Base-by-base conservation (phyloP, 2,113 vertebrate genomes). In the Dascyllus trimaculatus region DNA sequence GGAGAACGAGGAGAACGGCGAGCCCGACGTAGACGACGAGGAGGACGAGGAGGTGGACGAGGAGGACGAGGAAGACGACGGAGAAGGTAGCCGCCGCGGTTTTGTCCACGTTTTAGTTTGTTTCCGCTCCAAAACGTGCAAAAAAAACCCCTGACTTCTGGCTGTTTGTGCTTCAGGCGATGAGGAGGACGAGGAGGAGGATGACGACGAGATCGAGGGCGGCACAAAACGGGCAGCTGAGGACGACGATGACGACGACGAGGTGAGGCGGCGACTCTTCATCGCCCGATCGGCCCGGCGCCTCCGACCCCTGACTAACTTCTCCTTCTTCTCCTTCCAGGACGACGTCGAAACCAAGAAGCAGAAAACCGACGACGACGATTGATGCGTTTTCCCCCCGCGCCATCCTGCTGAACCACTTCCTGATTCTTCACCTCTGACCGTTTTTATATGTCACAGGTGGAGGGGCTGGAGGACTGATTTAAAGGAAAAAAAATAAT, bases 341-440 rank as follows among this genome's bases (percentile, higher is more conserved):
- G 97, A 99, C 0, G 96, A 98, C 4, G 95, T 98, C 0, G 96
- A 98, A 76, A 94, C 96, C 92, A 99, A 98, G 96, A 98, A 98
- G 97, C 96, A 96, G 96, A 99, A 98, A 96, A 97, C 95, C 0
- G 96, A 96, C 1, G 96, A 97, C 29, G 97, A 98, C 52, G 97
- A 98, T 94, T 98, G 97, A 96, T 94, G 94, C 61, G 87, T 65
- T 85, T 65, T 4, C 64, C 80, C 86, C 62, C 62, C 11, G 2
- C 69, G 53, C 72, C 85, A 73, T 76, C 94, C 92, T 88, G 88
- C 91, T 89, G 91, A 91, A 85, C 82, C 85, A 83, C 83, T 84
- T 89, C 89, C 93, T 85, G 89, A 57, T 82, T 81, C 89, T 81
- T 81, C 85, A 83, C 88, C 93, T 91, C 78, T 76, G 84, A 83